Conservation (phyloP, 2,113 vertebrate genomes). For the Chionis minor region DNA sequence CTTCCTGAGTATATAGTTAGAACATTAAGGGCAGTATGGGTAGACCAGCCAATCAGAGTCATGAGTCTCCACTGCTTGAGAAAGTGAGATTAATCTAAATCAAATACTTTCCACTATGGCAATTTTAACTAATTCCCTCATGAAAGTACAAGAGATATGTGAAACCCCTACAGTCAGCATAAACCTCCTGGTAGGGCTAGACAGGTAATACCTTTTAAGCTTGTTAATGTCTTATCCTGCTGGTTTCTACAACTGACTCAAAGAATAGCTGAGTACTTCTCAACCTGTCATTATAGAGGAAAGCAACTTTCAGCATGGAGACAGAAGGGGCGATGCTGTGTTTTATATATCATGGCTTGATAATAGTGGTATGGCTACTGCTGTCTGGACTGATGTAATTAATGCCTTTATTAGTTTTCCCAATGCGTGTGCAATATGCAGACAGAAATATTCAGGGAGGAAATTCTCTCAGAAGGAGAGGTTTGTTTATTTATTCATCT, state of each 20-base stretch:
- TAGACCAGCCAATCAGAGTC: slow-evolving; percentile 73
- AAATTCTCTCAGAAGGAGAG: neutral
- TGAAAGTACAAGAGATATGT: slow-evolving; percentile 71
- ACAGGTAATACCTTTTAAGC: slow-evolving; percentile 78
- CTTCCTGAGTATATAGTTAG: slow-evolving; percentile 44
- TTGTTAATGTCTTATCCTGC: slow-evolving; percentile 79
- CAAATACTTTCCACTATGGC: slow-evolving; percentile 77
- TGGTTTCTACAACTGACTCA: slow-evolving; percentile 71
- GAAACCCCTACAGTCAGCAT: slow-evolving; percentile 68
- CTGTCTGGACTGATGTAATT: slow-evolving; percentile 10
- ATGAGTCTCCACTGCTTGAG: slow-evolving; percentile 73
- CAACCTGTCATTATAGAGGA: slow-evolving; percentile 61
- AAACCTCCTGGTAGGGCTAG: slow-evolving; percentile 70
- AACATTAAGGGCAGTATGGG: slow-evolving; percentile 59
- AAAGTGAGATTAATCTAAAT: slow-evolving; percentile 79
- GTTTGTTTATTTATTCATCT: neutral
- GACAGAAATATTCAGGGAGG: neutral
- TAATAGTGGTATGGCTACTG: neutral
- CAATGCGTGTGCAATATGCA: neutral
- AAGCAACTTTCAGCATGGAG: slow-evolving; percentile 41
- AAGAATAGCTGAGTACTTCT: slow-evolving; percentile 67
- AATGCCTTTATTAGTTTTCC: neutral
- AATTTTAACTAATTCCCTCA: slow-evolving; percentile 79
- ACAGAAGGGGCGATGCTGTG: neutral
- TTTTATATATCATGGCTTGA: neutral